Conservation (phyloP, 2,113 vertebrate species). For the Lepisosteus oculatus region DNA sequence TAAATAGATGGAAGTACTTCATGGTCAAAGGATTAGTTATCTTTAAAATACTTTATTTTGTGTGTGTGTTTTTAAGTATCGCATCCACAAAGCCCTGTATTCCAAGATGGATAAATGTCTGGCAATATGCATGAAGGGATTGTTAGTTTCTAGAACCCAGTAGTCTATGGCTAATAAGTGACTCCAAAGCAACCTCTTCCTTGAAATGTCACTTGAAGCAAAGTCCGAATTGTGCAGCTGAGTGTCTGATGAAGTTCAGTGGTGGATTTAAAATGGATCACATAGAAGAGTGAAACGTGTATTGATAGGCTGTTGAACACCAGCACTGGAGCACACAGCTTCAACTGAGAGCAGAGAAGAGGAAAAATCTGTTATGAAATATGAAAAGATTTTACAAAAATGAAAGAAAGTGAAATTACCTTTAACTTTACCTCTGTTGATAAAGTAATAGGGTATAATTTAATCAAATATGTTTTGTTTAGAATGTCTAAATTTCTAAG, state of each 20-base stretch:
- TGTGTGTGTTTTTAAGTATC: constrained; percentile 41
- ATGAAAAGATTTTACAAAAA: constrained; percentile 33
- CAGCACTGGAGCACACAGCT: not conserved
- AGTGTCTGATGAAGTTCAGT: constrained; percentile 19
- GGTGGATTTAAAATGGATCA: constrained; percentile 8
- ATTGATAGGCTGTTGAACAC: constrained; percentile 1
- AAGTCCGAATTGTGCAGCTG: constrained; percentile 44
- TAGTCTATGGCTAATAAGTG: constrained; percentile 32
- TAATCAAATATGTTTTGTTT: too few relatives aligned
- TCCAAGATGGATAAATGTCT: constrained; percentile 21
- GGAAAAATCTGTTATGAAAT: not conserved
- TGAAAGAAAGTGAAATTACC: constrained; percentile 26
- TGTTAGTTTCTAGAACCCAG: constrained; percentile 6
- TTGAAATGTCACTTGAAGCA: constrained; percentile 39
- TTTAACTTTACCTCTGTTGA: too few relatives aligned
- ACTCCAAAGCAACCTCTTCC: constrained; percentile 31
- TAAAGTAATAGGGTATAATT: too few relatives aligned
- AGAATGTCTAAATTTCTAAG: too few relatives aligned
- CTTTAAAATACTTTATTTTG: constrained; percentile 33
- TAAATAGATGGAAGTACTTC: constrained; percentile 22
- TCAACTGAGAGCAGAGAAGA: not conserved
- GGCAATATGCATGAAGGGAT: not conserved
- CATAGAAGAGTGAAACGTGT: not conserved
- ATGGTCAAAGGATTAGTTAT: constrained; percentile 28
- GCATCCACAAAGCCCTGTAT: constrained; percentile 42